Percentiles rank a stretch among this genome's conserved stretches.
phyloP scores from a whole-genome alignment of 2,113 vertebrate genomes.

The Pavo muticus region DNA sequence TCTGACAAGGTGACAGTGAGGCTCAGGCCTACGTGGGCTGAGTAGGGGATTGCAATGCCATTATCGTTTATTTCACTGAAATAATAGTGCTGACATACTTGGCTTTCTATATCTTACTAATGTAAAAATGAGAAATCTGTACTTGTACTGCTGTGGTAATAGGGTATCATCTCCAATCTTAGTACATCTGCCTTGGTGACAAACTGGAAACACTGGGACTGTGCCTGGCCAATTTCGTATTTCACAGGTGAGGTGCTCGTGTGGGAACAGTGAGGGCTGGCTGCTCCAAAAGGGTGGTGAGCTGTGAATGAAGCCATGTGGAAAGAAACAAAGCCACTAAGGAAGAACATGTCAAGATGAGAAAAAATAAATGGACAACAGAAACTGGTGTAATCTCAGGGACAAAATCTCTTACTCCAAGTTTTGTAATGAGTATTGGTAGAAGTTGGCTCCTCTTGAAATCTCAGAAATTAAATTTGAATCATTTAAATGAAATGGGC shows the following conservation, averaged over 20 bases:
- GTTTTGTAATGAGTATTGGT: background rate
- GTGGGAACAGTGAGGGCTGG: background rate
- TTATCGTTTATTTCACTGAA: background rate
- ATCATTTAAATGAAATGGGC: background rate
- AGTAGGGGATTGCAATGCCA: background rate
- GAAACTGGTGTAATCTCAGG: background rate
- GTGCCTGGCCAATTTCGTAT: background rate
- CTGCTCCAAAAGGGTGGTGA: accelerated
- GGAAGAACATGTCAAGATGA: background rate
- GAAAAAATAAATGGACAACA: background rate
- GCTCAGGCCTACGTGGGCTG: accelerated
- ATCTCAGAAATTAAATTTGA: background rate
- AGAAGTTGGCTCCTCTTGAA: background rate
- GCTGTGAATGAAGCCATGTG: accelerated
- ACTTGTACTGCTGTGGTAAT: background rate
- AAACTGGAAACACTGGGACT: background rate
- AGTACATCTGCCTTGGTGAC: background rate
- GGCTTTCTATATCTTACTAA: background rate
- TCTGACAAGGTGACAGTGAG: accelerated
- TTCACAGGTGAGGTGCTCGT: background rate
- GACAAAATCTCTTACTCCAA: background rate
- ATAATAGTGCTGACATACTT: background rate
- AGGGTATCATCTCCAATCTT: background rate
- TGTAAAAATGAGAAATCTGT: background rate
- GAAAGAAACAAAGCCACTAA: background rate